Base-by-base conservation (phyloP, 30 jellyfish, hydroid and myxozoan species). In the Rhopilema esculentum region DNA sequence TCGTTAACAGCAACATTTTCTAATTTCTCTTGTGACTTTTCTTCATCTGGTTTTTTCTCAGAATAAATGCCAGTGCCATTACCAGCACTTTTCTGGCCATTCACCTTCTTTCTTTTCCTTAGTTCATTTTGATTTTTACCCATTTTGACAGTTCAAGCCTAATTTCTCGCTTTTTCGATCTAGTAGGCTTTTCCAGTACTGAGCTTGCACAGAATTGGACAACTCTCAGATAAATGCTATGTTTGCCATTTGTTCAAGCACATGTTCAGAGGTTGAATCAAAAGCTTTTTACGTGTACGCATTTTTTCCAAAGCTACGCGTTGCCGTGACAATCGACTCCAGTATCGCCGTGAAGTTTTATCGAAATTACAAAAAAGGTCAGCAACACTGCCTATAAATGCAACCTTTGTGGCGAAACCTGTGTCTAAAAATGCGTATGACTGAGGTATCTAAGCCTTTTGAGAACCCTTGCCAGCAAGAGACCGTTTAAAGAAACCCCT, bases 61-160 rank as follows among this genome's bases (percentile, higher is more conserved):
- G 25, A 16, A 21, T 22, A 7, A 20, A 16, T 22, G 2, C 1
- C 6, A 0, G 16, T 66, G 8, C 26, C 61, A 12, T 32, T 26
- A 62, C 19, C 25, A 17, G 27, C 32, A 12, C 25, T 31, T 24
- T 17, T 77, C 20, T 27, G 61, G 4, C 62, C 40, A 18, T 53
- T 77, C 61, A 23, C 75, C 74, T 77, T 77, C 50, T 77, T 77
- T 53, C 87, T 53, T 50, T 77, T 51, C 61, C 75, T 77, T 0
- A 77, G 61, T 0, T 53, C 75, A 77, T 77, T 75, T 4, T 16
- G 49, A 8, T 49, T 33, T 16, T 28, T 21, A 22, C 62, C 62
- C 77, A 71, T 72, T 53, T 49, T 77, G 75, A 51, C 51, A 8
- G 19, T 40, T 40, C 6, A 40, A 40, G 57, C 57, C 57, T 40